Base-by-base conservation (phyloP, 2,113 vertebrate genomes). In the Casuarius casuarius region DNA sequence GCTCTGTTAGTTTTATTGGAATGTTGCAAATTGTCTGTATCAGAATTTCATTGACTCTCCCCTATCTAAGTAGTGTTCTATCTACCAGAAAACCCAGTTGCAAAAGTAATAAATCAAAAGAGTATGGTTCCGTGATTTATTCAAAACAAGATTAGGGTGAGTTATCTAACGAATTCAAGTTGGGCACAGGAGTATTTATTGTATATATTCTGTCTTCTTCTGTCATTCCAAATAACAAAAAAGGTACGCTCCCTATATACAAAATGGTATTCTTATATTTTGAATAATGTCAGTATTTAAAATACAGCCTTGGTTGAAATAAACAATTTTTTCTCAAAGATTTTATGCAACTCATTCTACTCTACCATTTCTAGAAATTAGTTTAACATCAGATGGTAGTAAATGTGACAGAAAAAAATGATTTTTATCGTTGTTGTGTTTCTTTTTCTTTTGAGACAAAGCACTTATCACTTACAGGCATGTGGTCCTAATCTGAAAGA, bases 401-500 rank as follows among this genome's bases (percentile, higher is more conserved):
- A 93, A 95, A 91, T 71, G 54, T 88, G 82, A 80, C 79, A 71
- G 90, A 77, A 96, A 18, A 23, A 90, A 83, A 82, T 80, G 16
- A 76, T 91, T 88, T 90, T 80, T 93, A 51, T 58, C 76, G 40
- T 54, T 71, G 19, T 80, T 38, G 10, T 90, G 35, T 67, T 56
- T 62, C 65, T 77, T 54, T 61, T 46, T 22, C 26, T 95, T 92
- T 93, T 92, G 68, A 95, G 38, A 94, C 91, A 88, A 96, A 92
- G 22, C 21, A 76, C 72, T 95, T 97, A 95, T 89, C 92, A 94
- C 59, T 95, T 92, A 75, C 20, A 95, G 76, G 59, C 90, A 96
- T 93, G 92, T 87, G 87, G 92, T 95, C 79, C 87, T 97, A 95
- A 96, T 97, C 95, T 93, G 95, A 94, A 94, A 96, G 95, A 97